Evolutionary conservation across 2,888 invertebrate genomes (phyloP).

Genomic region (Eretmocerus hayati): DNA sequence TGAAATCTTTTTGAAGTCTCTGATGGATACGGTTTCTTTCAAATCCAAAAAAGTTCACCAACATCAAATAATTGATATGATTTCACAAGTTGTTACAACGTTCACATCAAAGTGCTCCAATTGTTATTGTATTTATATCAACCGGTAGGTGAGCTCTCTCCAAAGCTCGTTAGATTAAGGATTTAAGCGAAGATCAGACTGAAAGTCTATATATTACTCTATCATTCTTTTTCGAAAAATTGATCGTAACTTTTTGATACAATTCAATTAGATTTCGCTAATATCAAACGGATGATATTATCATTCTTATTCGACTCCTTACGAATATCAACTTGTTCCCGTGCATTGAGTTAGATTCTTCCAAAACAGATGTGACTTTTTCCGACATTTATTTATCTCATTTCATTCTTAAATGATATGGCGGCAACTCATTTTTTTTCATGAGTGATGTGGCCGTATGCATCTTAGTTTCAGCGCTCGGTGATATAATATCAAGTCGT

Average conservation of each 20-base stretch:
- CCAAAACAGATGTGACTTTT: background rate
- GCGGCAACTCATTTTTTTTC: conserved; percentile 30
- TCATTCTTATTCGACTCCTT: conserved; percentile 15
- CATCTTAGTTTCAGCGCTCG: conserved; percentile 17
- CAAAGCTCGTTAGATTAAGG: no score
- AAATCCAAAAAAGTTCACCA: no score
- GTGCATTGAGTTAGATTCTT: conserved; percentile 27
- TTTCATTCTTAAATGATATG: conserved; percentile 25
- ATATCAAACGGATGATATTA: no score
- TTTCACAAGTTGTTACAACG: background rate
- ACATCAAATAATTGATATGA: background rate
- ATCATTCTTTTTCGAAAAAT: conserved; percentile 14
- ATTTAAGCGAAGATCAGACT: no score
- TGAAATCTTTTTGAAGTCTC: no score
- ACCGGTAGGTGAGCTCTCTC: no score
- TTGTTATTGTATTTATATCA: no score
- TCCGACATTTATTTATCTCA: conserved; percentile 11
- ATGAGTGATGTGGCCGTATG: conserved; percentile 30
- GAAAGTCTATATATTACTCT: conserved; percentile 13
- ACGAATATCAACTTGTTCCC: conserved; percentile 30
- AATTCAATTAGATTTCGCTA: no score
- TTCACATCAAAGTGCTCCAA: no score
- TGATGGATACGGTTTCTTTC: no score
- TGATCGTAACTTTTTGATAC: conserved; percentile 8
- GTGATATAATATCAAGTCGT: background rate